A percentile compares a stretch with the other conserved stretches of the same genome.
Evolutionary conservation across 2,113 vertebrate genomes (phyloP).

Genomic region (Cavia aperea): DNA sequence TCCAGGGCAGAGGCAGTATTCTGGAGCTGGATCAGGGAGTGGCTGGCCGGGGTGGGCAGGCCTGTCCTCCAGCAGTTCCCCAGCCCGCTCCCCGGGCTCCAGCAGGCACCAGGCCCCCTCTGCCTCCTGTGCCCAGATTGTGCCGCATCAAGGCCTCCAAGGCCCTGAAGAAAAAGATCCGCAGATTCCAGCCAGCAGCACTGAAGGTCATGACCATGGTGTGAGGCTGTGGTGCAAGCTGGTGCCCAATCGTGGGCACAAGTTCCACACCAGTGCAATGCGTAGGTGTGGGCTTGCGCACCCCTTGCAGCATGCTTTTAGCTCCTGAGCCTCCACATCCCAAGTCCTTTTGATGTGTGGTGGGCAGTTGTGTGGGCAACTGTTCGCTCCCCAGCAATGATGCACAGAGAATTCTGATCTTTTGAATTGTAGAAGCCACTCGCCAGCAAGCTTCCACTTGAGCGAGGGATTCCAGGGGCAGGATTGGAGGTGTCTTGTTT

Average conservation of each 20-base stretch:
- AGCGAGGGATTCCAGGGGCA: neutral
- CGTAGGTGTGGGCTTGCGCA: neutral
- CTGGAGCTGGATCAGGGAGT: slow-evolving; percentile 75
- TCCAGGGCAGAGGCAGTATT: slow-evolving; percentile 72
- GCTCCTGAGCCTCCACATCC: neutral
- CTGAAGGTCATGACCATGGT: slow-evolving; percentile 96
- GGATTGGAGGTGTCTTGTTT: neutral
- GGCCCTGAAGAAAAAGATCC: slow-evolving; percentile 93
- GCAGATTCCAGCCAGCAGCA: slow-evolving; percentile 88
- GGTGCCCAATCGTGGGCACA: neutral
- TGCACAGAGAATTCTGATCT: neutral
- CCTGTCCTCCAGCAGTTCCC: slow-evolving; percentile 75
- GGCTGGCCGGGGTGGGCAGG: slow-evolving; percentile 72
- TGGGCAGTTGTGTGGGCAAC: neutral
- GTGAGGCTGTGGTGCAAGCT: slow-evolving; percentile 63
- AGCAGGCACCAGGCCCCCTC: slow-evolving; percentile 65
- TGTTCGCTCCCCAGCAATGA: neutral
- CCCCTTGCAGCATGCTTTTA: neutral
- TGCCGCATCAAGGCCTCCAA: slow-evolving; percentile 94
- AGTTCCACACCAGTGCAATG: too few species aligned
- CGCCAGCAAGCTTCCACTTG: neutral
- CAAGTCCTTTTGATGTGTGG: neutral
- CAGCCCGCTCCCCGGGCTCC: slow-evolving; percentile 60
- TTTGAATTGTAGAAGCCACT: neutral
- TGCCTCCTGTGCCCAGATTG: slow-evolving; percentile 79